A percentile compares a stretch with the other conserved stretches of the same genome.
These are phyloP conservation scores for Crotalus horridus DNA, from an alignment of 2,113 vertebrate genomes.

Conservation along the genomic window DNA sequence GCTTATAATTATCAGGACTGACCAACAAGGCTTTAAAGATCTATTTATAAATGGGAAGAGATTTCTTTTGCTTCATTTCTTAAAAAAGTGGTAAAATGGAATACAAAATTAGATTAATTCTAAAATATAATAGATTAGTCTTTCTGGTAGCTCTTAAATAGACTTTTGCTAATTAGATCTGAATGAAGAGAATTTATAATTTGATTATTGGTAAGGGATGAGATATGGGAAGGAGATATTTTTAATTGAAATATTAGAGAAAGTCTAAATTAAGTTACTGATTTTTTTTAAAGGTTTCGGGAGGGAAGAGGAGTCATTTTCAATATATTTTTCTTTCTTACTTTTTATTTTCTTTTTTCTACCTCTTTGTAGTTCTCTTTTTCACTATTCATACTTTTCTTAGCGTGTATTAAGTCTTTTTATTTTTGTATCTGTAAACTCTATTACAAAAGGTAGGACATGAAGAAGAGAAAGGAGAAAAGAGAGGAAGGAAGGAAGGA, in stretches of 20 bases:
- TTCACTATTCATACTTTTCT: background rate
- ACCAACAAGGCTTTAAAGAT: background rate
- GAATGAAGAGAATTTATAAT: background rate
- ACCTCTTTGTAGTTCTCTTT: background rate
- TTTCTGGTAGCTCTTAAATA: background rate
- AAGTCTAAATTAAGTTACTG: background rate
- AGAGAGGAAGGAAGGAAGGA: no score
- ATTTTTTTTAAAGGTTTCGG: background rate
- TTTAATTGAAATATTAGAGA: background rate
- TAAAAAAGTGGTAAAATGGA: background rate
- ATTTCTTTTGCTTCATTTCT: background rate
- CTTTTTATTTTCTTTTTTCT: background rate
- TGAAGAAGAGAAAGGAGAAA: background rate
- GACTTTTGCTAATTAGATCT: background rate
- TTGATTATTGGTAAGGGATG: background rate
- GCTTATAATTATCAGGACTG: background rate
- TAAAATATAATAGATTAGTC: background rate
- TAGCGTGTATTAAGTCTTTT: background rate
- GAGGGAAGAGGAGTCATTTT: background rate
- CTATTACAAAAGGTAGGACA: background rate
- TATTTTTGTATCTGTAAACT: background rate
- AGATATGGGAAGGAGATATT: background rate
- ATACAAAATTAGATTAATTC: background rate
- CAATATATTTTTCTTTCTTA: background rate
- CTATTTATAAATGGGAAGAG: background rate